These are phyloP conservation scores for Beroe ovata DNA, from an alignment of 37 sponge, comb jelly and placozoan genomes.

Conservation along the genomic window DNA sequence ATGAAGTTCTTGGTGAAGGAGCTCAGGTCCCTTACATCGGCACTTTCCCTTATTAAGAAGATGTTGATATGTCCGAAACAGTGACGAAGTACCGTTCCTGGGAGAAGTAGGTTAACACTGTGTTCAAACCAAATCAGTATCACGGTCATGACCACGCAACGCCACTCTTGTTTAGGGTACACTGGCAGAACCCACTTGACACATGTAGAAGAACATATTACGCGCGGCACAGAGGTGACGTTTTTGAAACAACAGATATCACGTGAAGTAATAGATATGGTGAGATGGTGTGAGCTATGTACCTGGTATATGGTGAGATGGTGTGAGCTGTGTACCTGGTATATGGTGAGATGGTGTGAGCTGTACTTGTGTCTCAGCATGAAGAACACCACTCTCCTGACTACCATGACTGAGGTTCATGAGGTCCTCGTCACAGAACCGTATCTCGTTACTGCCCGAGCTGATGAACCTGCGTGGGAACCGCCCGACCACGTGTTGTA, in stretches of 20 bases:
- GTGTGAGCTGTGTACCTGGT: not conserved
- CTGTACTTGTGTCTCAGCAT: not conserved
- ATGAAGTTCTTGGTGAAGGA: constrained; percentile 66
- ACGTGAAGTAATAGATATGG: no score
- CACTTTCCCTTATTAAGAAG: constrained; percentile 45
- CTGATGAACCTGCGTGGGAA: constrained; percentile 35
- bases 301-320: not conserved
- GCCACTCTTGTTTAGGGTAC: no score
- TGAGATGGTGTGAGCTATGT: not conserved
- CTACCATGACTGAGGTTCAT: not conserved
- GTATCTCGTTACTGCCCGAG: constrained; percentile 43
- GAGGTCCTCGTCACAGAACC: constrained; percentile 49
- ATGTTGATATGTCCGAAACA: constrained; percentile 41
- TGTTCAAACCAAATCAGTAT: no score
- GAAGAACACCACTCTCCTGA: not conserved
- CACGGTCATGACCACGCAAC: no score
- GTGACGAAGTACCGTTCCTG: not conserved
- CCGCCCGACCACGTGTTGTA: no score
- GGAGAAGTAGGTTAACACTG: no score
- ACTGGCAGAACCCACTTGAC: no score
- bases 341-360: constrained; percentile 27
- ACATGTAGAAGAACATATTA: no score
- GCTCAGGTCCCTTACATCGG: constrained; percentile 57
- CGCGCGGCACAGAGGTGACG: no score
- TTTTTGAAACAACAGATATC: no score